These are phyloP conservation scores for Taenaris catops DNA, from an alignment of 2,888 invertebrate species.

Conservation along the genomic window DNA sequence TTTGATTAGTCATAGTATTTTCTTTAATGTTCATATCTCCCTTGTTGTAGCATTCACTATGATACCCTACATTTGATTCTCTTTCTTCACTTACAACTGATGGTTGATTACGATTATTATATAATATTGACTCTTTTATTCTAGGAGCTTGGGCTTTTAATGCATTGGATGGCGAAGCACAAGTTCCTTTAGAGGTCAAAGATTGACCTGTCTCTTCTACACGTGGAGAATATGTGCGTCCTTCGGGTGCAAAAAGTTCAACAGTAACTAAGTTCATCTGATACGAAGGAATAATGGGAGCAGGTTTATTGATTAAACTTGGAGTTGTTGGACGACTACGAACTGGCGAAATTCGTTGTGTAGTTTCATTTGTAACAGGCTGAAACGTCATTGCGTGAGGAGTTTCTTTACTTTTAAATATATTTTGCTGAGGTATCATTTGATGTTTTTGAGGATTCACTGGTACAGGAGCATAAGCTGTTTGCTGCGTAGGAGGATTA, in stretches of 20 bases:
- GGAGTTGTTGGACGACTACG: constrained; percentile 83
- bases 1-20: constrained; percentile 57
- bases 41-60: constrained; percentile 67
- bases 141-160: constrained; percentile 83
- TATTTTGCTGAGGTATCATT: constrained; percentile 30
- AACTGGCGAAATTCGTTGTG: constrained; percentile 73
- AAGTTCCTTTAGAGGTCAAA: constrained; percentile 82
- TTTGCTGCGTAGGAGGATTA: constrained; percentile 2
- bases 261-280: constrained; percentile 88
- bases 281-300: constrained; percentile 87
- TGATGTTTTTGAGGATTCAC: constrained; percentile 20
- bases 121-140: constrained; percentile 71
- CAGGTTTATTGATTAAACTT: constrained; percentile 86
- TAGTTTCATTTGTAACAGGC: constrained; percentile 80
- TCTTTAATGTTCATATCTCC: constrained; percentile 55
- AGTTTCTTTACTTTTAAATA: constrained; percentile 67
- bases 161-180: constrained; percentile 84
- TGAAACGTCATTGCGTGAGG: constrained; percentile 82
- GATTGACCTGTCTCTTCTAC: constrained; percentile 81
- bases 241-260: constrained; percentile 80
- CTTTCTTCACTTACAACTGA: constrained; percentile 65
- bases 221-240: constrained; percentile 80
- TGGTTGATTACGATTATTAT: constrained; percentile 58
- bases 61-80: constrained; percentile 67
- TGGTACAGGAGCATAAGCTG: constrained; percentile 3